Conservation (phyloP, 2,888 invertebrate genomes). For the Gibbula magus region DNA sequence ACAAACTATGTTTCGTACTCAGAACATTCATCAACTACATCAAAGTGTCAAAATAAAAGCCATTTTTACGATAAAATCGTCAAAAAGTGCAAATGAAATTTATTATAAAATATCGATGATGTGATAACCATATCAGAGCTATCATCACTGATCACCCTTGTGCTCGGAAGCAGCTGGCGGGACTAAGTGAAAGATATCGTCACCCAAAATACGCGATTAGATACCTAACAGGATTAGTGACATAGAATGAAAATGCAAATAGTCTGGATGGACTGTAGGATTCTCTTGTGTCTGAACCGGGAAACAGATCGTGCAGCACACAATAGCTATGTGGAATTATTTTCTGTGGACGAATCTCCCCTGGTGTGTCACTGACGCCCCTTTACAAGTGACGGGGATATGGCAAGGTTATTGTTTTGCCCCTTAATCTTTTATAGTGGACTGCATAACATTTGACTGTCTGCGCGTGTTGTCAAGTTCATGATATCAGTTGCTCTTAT, state of each 20-base stretch:
- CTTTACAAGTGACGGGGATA: not conserved
- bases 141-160: not conserved
- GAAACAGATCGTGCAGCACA: not conserved
- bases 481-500: too few relatives aligned
- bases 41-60: too few relatives aligned
- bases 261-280: not conserved
- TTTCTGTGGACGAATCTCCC: not conserved
- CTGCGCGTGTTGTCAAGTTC: too few relatives aligned
- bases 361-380: too few relatives aligned
- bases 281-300: not conserved
- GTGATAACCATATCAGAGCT: not conserved
- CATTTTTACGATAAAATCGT: too few relatives aligned
- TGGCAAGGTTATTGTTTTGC: not conserved
- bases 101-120: not conserved
- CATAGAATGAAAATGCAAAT: conserved; percentile 16
- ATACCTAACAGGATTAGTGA: conserved; percentile 15
- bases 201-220: not conserved
- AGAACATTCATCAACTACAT: too few relatives aligned
- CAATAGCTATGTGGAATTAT: not conserved
- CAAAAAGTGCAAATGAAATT: too few relatives aligned
- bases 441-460: too few relatives aligned
- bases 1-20: too few relatives aligned
- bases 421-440: not conserved
- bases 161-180: not conserved
- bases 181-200: not conserved